Evolutionary conservation across 2,113 vertebrate genomes (phyloP).

Genomic region (Rissa tridactyla): DNA sequence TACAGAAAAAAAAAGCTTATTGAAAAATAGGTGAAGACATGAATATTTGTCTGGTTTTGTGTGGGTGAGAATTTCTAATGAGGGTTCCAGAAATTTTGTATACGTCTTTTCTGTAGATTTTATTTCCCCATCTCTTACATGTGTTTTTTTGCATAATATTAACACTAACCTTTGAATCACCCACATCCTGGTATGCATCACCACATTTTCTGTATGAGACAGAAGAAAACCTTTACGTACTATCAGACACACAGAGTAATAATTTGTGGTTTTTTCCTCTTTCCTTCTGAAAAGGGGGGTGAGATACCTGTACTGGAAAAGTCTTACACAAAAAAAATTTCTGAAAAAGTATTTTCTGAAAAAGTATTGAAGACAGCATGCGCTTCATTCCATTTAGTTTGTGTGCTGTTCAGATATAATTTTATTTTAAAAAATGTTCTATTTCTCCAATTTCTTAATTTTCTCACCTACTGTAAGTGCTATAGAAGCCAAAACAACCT

Average conservation of each 20-base stretch:
- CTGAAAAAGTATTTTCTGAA: background rate
- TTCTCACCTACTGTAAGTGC: background rate
- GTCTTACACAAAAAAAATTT: background rate
- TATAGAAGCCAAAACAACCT: background rate
- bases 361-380: background rate
- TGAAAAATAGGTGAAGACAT: background rate
- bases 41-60: background rate
- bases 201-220: background rate
- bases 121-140: background rate
- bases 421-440: background rate
- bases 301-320: background rate
- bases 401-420: background rate
- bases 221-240: background rate
- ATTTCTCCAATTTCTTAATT: background rate
- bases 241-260: background rate
- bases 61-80: background rate
- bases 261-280: background rate
- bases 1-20: background rate
- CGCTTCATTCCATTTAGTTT: background rate
- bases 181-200: conserved; percentile 22
- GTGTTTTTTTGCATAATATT: background rate
- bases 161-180: background rate
- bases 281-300: background rate
- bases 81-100: background rate
- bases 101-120: background rate